These are phyloP conservation scores for Vesta saturnalis DNA, from an alignment of 2,888 invertebrate genomes.

Conservation along the genomic window DNA sequence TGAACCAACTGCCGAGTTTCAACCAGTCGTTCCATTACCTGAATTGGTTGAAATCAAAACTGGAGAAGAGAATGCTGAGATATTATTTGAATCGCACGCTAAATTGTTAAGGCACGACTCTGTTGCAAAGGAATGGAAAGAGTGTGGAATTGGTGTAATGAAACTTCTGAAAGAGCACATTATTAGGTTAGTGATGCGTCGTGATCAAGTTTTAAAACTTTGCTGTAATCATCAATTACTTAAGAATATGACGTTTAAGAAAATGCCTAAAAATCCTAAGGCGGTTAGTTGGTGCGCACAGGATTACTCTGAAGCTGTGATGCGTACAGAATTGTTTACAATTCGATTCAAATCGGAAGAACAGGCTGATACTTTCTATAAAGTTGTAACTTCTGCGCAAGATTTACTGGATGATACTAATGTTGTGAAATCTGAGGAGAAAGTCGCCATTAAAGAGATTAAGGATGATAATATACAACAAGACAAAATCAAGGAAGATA, in stretches of 20 bases:
- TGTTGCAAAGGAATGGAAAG: conserved; percentile 89
- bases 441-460: conserved; percentile 21
- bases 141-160: conserved; percentile 86
- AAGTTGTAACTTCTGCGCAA: conserved; percentile 67
- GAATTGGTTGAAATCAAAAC: conserved; percentile 69
- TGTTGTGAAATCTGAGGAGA: conserved; percentile 51
- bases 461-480: not conserved
- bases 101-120: conserved; percentile 79
- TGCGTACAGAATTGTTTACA: conserved; percentile 77
- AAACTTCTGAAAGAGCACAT: conserved; percentile 79
- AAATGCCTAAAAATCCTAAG: conserved; percentile 74
- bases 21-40: conserved; percentile 75
- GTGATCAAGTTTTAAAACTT: conserved; percentile 89
- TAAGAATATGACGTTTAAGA: conserved; percentile 76
- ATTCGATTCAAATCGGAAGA: conserved; percentile 80
- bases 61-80: conserved; percentile 82
- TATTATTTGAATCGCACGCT: conserved; percentile 80
- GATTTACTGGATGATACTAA: conserved; percentile 65
- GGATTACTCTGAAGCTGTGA: conserved; percentile 79
- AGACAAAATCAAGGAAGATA: conserved; percentile 23
- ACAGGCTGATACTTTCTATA: conserved; percentile 67
- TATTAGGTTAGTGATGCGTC: conserved; percentile 85
- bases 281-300: conserved; percentile 84
- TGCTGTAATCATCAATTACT: conserved; percentile 91
- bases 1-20: conserved; percentile 85